A percentile compares a stretch with the other conserved stretches of the same genome.
phyloP scores from a whole-genome alignment of 2,113 vertebrate genomes.

The Fulmarus glacialis region DNA sequence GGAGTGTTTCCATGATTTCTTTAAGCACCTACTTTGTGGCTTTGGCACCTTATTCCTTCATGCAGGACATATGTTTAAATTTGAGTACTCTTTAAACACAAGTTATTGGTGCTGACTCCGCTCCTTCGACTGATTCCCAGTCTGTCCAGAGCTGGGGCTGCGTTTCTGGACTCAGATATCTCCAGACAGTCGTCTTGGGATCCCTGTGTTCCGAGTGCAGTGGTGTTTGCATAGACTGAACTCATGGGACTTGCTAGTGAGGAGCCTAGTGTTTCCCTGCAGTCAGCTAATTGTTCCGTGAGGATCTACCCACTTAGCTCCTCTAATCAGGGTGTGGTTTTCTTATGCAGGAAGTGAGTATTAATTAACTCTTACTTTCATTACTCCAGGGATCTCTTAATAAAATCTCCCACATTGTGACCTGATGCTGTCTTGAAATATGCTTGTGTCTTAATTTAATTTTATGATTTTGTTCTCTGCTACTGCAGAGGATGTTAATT shows the following conservation, averaged over 20 bases:
- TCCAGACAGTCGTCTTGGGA: fast-evolving
- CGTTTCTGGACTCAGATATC: fast-evolving
- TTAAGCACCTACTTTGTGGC: background rate
- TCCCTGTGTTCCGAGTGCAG: background rate
- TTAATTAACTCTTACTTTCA: constrained; percentile 57
- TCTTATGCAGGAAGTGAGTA: background rate
- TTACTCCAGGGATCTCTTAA: constrained; percentile 39
- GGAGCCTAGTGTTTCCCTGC: background rate
- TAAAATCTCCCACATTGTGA: background rate
- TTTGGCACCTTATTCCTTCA: background rate
- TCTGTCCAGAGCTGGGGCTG: background rate
- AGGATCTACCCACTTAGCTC: constrained; percentile 14
- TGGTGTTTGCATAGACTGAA: background rate
- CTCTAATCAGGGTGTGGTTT: constrained; percentile 32
- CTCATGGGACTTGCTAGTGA: background rate
- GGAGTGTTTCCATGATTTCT: background rate
- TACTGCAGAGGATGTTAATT: background rate
- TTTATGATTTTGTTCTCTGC: background rate
- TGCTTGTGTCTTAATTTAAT: constrained; percentile 8
- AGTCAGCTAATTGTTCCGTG: constrained; percentile 39
- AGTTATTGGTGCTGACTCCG: background rate
- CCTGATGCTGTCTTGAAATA: constrained; percentile 3
- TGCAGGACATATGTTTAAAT: background rate
- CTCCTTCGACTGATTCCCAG: background rate
- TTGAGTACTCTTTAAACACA: background rate